Conservation (phyloP, 2,888 invertebrate genomes). For the Chrysolina haemoptera region DNA sequence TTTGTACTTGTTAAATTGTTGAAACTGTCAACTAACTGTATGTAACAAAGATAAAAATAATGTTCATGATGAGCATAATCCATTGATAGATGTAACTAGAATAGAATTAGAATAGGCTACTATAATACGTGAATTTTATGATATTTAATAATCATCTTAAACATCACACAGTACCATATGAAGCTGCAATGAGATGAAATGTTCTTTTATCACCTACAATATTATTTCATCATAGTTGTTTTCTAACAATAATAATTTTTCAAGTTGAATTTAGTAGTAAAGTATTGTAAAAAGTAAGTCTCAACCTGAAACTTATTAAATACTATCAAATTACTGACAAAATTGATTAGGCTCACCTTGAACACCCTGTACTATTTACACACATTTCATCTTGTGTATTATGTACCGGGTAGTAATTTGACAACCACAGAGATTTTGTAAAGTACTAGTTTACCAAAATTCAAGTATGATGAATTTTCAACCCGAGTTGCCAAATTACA, state of each 20-base stretch:
- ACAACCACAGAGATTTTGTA: not conserved
- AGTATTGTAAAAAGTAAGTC: no score
- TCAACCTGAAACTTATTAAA: not conserved
- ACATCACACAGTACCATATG: no score
- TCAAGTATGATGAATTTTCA: not conserved
- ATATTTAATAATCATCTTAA: no score
- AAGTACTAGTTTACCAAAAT: not conserved
- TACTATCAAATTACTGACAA: not conserved
- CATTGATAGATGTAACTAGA: not conserved
- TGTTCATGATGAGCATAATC: not conserved
- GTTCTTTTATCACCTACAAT: no score
- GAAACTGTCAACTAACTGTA: not conserved
- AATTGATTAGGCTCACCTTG: not conserved
- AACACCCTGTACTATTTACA: not conserved
- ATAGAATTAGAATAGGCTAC: no score
- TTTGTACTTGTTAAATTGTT: not conserved
- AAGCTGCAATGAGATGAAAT: no score
- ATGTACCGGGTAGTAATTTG: not conserved
- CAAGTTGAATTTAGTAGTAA: no score
- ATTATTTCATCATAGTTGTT: no score
- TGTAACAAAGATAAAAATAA: not conserved
- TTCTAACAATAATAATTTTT: no score
- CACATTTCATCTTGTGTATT: not conserved
- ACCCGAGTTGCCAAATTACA: not conserved
- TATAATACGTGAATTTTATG: no score